phyloP scores from a whole-genome alignment of 2,888 invertebrate genomes.

The Drosophila subquinaria region DNA sequence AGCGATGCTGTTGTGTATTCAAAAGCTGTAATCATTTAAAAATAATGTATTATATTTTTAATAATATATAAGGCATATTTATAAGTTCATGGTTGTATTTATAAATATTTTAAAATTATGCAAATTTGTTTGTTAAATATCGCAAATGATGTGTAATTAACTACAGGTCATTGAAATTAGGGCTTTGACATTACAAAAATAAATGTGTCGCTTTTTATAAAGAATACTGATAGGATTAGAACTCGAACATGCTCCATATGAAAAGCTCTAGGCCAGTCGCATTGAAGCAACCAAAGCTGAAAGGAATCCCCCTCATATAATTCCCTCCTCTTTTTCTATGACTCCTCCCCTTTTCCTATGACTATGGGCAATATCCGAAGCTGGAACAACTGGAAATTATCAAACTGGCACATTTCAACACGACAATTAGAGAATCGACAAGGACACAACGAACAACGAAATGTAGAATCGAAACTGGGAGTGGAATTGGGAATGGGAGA shows the following conservation, averaged over 20 bases:
- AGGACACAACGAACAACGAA: constrained; percentile 11
- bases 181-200: background rate
- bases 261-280: constrained; percentile 35
- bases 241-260: background rate
- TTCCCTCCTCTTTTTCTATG: background rate
- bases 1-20: background rate
- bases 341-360: background rate
- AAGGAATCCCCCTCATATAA: constrained; percentile 8
- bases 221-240: background rate
- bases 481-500: background rate
- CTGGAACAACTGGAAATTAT: constrained; percentile 52
- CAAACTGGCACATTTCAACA: constrained; percentile 47
- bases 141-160: background rate
- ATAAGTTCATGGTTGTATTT: too few species aligned
- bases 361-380: background rate
- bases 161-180: constrained; percentile 25
- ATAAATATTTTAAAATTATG: too few species aligned
- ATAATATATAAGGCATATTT: too few species aligned
- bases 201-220: background rate
- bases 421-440: constrained; percentile 66
- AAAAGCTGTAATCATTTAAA: too few species aligned
- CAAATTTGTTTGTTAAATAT: background rate
- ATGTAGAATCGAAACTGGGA: constrained; percentile 15
- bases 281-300: background rate
- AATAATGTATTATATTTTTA: too few species aligned